phyloP scores from a whole-genome alignment of 2,113 vertebrate genomes.

The Meles meles region DNA sequence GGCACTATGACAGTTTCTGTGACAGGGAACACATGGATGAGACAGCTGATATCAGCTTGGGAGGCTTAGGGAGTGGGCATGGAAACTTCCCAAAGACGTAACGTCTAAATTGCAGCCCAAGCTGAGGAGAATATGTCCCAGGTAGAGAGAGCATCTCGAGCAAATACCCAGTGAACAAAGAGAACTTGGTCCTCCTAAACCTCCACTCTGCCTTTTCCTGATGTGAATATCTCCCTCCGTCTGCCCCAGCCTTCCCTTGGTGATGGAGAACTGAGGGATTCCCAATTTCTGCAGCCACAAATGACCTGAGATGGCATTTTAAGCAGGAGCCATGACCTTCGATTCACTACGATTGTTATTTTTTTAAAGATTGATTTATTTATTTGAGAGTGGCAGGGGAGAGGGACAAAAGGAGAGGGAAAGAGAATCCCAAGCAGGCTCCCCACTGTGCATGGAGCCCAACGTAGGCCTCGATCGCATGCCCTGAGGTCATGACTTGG shows the following conservation, averaged over 20 bases:
- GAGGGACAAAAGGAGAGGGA: neutral
- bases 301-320: neutral
- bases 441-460: neutral
- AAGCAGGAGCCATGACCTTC: neutral
- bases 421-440: neutral
- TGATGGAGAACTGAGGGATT: too few relatives aligned
- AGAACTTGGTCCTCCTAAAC: neutral
- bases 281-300: neutral
- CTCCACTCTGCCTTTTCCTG: neutral
- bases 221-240: neutral
- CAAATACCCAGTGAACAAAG: neutral
- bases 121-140: neutral
- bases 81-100: neutral
- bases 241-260: fast-evolving
- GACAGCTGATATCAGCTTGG: neutral
- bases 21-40: neutral
- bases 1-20: neutral
- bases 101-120: too few relatives aligned
- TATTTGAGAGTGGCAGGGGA: neutral
- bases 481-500: too few relatives aligned
- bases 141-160: neutral
- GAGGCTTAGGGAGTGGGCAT: neutral
- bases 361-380: neutral
- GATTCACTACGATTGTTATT: neutral
- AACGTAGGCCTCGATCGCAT: too few relatives aligned